Percentiles rank a stretch among this genome's conserved stretches.
Evolutionary conservation across 2,797 vertebrate genomes (phyloP).

Genomic region (Steatocranus sp.): DNA sequence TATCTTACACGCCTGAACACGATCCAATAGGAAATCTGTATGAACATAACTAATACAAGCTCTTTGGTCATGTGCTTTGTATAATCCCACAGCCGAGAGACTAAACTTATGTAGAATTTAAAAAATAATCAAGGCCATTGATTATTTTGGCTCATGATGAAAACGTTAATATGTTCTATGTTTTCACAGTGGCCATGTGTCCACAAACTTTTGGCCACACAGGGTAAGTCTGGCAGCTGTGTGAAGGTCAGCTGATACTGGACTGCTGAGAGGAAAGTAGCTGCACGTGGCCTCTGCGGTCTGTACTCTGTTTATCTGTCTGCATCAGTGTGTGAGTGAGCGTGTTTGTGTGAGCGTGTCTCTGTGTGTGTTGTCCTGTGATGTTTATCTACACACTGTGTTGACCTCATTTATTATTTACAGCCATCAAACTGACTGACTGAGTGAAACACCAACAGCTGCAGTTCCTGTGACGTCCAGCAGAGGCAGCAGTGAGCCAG

Average conservation of each 20-base stretch:
- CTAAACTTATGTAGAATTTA: neutral
- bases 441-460: neutral
- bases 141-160: neutral
- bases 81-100: neutral
- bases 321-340: neutral
- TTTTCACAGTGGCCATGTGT: neutral
- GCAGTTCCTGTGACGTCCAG: neutral
- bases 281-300: neutral
- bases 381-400: neutral
- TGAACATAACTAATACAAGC: neutral
- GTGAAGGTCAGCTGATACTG: conserved; percentile 3
- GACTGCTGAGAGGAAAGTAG: neutral
- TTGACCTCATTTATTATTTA: neutral
- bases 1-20: neutral
- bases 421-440: neutral
- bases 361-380: neutral
- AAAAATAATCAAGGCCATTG: neutral
- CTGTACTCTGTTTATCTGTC: neutral
- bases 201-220: neutral
- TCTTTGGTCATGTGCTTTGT: neutral
- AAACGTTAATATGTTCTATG: neutral
- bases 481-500: neutral
- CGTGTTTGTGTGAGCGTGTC: neutral
- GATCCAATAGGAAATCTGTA: neutral
- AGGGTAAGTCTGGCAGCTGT: neutral